Evolutionary conservation across 2,113 vertebrate genomes (phyloP).

Genomic region (Percina caprodes): DNA sequence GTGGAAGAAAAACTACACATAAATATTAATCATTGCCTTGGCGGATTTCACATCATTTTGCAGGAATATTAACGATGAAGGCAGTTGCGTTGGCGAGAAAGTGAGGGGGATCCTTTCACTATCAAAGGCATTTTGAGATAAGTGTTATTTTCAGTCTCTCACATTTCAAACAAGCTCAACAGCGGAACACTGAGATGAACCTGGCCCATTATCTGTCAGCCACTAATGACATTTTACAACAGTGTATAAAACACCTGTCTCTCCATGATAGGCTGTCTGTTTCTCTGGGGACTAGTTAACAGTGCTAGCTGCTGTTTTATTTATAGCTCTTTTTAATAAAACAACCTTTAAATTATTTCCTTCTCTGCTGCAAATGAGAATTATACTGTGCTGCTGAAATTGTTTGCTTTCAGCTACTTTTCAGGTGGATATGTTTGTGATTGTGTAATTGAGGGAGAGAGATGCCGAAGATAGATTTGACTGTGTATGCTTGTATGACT

Average conservation of each 20-base stretch:
- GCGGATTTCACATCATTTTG: constrained; percentile 64
- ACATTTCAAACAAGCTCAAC: constrained; percentile 62
- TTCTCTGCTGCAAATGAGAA: constrained; percentile 52
- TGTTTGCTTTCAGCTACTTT: constrained; percentile 37
- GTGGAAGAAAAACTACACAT: constrained; percentile 50
- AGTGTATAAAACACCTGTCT: constrained; percentile 67
- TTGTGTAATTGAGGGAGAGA: not conserved
- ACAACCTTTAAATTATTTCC: constrained; percentile 67
- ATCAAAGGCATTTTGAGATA: constrained; percentile 66
- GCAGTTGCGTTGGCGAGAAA: constrained; percentile 20
- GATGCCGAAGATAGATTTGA: constrained; percentile 2
- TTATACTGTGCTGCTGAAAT: constrained; percentile 23
- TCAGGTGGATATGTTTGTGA: constrained; percentile 23
- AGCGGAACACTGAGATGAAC: constrained; percentile 49
- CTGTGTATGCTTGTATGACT: not conserved
- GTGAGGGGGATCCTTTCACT: constrained; percentile 26
- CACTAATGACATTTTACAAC: constrained; percentile 72
- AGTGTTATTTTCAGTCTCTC: constrained; percentile 69
- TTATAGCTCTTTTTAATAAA: constrained; percentile 80
- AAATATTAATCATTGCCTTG: constrained; percentile 72
- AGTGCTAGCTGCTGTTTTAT: constrained; percentile 74
- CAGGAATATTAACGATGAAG: constrained; percentile 62
- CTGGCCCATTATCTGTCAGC: constrained; percentile 69
- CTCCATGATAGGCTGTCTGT: constrained; percentile 63
- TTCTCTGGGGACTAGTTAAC: constrained; percentile 78